These are phyloP conservation scores for Lissocephala sabroskyi DNA, from an alignment of 2,888 invertebrate species.

Conservation along the genomic window DNA sequence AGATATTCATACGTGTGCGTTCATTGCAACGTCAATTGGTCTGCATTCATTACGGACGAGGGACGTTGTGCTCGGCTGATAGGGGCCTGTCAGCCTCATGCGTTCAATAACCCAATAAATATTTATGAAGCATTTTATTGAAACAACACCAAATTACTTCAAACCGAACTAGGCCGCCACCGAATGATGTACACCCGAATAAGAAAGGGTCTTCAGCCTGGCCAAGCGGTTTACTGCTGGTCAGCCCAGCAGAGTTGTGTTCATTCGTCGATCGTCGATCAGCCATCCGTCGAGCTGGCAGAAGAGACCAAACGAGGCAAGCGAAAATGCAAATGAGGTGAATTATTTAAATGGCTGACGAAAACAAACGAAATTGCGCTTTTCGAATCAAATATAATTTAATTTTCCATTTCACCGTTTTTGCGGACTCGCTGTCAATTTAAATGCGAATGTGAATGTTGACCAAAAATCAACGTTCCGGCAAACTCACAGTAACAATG, in stretches of 20 bases:
- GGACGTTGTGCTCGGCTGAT: background rate
- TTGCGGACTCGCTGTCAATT: conserved; percentile 1
- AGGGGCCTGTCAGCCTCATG: conserved; percentile 30
- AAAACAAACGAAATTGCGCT: conserved; percentile 20
- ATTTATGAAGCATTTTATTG: conserved; percentile 67
- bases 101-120: conserved; percentile 64
- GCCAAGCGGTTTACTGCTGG: background rate
- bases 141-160: conserved; percentile 66
- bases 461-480: conserved; percentile 53
- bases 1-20: too few relatives aligned
- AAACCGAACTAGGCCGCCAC: conserved; percentile 11
- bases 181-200: background rate
- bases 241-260: too few relatives aligned
- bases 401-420: background rate
- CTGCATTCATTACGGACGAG: too few relatives aligned
- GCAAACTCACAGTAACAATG: conserved; percentile 26
- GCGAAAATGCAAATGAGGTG: conserved; percentile 32
- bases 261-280: background rate
- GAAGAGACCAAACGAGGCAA: conserved; percentile 22
- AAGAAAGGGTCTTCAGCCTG: background rate
- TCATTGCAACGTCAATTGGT: too few relatives aligned
- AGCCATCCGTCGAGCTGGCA: conserved; percentile 14
- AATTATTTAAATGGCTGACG: conserved; percentile 29
- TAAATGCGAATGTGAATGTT: conserved; percentile 27
- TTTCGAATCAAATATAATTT: background rate